Evolutionary conservation across 2,113 vertebrate species (phyloP).

Genomic region (Colaptes auratus): DNA sequence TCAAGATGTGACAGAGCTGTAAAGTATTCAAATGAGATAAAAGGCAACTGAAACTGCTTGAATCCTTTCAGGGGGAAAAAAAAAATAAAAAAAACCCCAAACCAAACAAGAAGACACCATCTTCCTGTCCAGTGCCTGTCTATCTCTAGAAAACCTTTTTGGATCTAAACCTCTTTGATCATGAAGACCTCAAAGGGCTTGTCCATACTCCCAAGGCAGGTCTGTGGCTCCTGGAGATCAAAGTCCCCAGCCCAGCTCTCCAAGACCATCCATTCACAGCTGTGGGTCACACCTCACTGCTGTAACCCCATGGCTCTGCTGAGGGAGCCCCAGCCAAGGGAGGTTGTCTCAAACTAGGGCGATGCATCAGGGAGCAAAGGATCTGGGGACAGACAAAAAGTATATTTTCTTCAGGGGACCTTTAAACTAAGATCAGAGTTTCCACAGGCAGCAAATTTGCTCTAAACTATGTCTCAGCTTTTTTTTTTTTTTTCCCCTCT

Average conservation of each 20-base stretch:
- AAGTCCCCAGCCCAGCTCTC: background rate
- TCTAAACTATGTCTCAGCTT: background rate
- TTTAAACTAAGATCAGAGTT: background rate
- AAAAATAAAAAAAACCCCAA: too few relatives aligned
- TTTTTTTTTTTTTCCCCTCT: background rate
- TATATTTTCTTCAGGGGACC: background rate
- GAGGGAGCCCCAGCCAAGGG: fast-evolving
- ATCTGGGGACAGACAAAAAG: background rate
- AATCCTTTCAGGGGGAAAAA: background rate
- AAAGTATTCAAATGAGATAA: background rate
- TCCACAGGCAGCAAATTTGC: background rate
- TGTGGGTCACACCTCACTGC: background rate
- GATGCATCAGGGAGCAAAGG: background rate
- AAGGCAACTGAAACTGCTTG: background rate
- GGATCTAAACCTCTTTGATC: background rate
- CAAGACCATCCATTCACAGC: background rate
- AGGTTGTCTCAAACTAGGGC: background rate
- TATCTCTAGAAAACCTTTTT: background rate
- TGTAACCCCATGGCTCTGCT: background rate
- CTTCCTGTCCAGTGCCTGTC: background rate
- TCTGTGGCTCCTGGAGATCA: background rate
- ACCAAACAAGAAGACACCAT: background rate
- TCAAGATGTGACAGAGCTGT: background rate
- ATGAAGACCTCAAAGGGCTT: background rate
- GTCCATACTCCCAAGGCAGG: background rate